phyloP scores from a whole-genome alignment of 2,888 invertebrate species.

The Oligia fasciuncula region DNA sequence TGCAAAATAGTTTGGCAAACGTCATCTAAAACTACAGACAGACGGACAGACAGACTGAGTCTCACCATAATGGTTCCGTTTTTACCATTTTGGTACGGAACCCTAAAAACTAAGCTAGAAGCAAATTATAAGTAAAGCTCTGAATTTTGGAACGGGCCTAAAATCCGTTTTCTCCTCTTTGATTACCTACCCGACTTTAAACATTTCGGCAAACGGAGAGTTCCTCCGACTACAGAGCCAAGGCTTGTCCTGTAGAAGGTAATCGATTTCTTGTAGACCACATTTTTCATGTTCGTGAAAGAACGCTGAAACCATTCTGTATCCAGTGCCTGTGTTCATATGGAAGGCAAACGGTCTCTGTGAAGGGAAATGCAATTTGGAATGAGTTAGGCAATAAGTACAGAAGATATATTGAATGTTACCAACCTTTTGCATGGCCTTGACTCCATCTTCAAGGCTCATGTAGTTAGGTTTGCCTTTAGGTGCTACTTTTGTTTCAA shows the following conservation, averaged over 20 bases:
- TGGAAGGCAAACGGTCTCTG: constrained; percentile 91
- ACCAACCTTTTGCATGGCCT: constrained; percentile 83
- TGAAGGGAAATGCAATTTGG: constrained; percentile 17
- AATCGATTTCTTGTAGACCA: constrained; percentile 91
- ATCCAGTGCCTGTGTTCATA: constrained; percentile 90
- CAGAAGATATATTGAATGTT: background rate
- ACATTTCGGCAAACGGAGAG: constrained; percentile 90
- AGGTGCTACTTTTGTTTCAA: constrained; percentile 90
- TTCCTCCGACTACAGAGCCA: constrained; percentile 89
- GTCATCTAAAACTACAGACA: no score
- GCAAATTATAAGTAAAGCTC: background rate
- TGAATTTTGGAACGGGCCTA: background rate
- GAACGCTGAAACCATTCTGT: constrained; percentile 90
- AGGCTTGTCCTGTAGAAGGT: constrained; percentile 86
- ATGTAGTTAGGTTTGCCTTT: constrained; percentile 90
- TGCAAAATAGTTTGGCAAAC: no score
- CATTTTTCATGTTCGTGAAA: constrained; percentile 93
- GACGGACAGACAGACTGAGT: no score
- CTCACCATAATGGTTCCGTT: no score
- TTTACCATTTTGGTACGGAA: no score
- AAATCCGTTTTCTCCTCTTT: background rate
- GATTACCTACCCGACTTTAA: constrained; percentile 89
- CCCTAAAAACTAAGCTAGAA: background rate
- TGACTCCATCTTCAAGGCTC: constrained; percentile 90
- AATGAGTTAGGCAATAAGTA: background rate